phyloP scores from a whole-genome alignment of 2,113 vertebrate species.

The Cebus imitator region DNA sequence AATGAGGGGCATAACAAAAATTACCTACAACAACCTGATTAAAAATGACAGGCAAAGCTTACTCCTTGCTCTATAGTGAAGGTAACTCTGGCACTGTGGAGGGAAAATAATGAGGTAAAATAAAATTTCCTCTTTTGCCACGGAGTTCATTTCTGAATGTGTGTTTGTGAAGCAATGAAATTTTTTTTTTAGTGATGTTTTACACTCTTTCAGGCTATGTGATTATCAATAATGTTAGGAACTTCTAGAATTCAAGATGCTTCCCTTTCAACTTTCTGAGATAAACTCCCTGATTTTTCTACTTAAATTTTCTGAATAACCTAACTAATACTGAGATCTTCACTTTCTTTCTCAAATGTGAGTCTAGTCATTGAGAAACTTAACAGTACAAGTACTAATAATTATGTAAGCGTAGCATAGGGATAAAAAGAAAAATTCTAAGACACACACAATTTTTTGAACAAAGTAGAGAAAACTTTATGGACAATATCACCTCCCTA shows the following conservation, averaged over 20 bases:
- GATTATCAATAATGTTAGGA: constrained; percentile 10
- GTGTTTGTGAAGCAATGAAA: constrained; percentile 42
- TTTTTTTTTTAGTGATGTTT: neutral
- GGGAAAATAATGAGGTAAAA: constrained; percentile 82
- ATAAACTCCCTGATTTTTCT: constrained; percentile 63
- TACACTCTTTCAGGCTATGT: constrained; percentile 47
- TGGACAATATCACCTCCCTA: constrained; percentile 66
- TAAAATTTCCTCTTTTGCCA: constrained; percentile 67
- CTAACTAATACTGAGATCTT: constrained; percentile 76
- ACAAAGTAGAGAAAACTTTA: constrained; percentile 74
- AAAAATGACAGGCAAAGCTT: constrained; percentile 87
- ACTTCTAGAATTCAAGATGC: neutral
- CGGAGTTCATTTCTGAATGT: constrained; percentile 60
- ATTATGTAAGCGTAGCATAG: constrained; percentile 75
- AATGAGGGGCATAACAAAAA: constrained; percentile 94
- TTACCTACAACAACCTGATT: constrained; percentile 92
- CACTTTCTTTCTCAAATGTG: constrained; percentile 77
- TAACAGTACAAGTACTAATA: constrained; percentile 61
- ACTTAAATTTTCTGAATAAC: constrained; percentile 76
- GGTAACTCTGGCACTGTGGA: constrained; percentile 78
- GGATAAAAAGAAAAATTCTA: constrained; percentile 78
- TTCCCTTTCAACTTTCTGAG: constrained; percentile 44
- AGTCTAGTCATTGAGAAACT: constrained; percentile 82
- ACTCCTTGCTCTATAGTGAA: constrained; percentile 79
- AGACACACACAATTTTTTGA: constrained; percentile 61